These are phyloP conservation scores for Phortica okadai DNA, from an alignment of 2,888 invertebrate genomes.

Conservation along the genomic window DNA sequence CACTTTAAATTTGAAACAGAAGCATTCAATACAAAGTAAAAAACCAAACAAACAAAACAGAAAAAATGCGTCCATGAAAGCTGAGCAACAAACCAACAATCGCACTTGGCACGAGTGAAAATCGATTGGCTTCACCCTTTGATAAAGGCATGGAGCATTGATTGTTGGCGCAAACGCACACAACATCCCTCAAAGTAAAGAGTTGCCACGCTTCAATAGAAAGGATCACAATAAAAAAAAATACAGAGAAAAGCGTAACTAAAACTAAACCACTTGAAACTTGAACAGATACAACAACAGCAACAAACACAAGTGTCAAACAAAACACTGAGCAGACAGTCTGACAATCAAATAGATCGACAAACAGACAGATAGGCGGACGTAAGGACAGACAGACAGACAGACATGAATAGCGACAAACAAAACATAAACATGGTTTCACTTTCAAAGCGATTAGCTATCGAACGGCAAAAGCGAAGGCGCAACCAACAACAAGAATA, in stretches of 20 bases:
- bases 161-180: not conserved
- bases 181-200: not conserved
- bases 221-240: not conserved
- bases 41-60: not conserved
- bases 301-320: slow-evolving; percentile 4
- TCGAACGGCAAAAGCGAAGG: slow-evolving; percentile 49
- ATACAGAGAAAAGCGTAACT: not conserved
- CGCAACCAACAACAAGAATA: not conserved
- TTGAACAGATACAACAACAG: not conserved
- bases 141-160: not conserved
- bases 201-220: not conserved
- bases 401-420: slow-evolving; percentile 13
- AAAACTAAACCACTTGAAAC: not conserved
- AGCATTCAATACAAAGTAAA: not conserved
- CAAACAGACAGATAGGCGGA: not conserved
- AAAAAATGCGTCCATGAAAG: not conserved
- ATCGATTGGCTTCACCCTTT: not conserved
- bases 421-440: slow-evolving; percentile 70
- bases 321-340: not conserved
- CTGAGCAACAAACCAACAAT: not conserved
- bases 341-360: slow-evolving; percentile 10
- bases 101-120: not conserved
- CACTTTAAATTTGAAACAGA: slow-evolving; percentile 54
- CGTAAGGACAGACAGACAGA: not conserved
- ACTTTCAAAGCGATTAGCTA: slow-evolving; percentile 71